Evolutionary conservation across 2,888 invertebrate species (phyloP), one percentile per base, ranked within the genome.

Genomic region (Zonitis immaculata): DNA sequence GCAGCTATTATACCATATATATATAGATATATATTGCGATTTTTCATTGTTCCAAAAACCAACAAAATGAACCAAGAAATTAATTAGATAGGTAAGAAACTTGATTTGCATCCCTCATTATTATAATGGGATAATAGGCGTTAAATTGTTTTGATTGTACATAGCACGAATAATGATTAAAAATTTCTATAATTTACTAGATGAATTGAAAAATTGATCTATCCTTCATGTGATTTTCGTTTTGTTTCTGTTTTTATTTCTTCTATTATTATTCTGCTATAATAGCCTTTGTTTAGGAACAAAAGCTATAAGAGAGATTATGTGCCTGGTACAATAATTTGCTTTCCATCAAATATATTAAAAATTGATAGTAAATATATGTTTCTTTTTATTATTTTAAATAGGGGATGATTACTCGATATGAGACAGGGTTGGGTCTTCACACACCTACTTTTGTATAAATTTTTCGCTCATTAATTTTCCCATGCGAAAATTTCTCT

Each of bases 21-120:
- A n/a, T n/a, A n/a, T n/a, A n/a, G n/a, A n/a, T n/a, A n/a, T n/a
- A n/a, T n/a, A n/a, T n/a, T n/a, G n/a, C n/a, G n/a, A 47, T 49
- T 54, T 57, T 3, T 51, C 58, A 58, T 60, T 60, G 53, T 57
- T 58, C 52, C 30, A 50, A 42, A 54, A 25, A 43, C 9, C 14
- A 54, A 44, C 54, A 58, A 44, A 49, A 63, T 63, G 63, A 57
- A 56, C 42, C 56, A 49, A 55, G 42, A 22, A 58, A 49, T 39
- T 59, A 60, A 61, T 60, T 61, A 25, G 3, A 25, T 32, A 64
- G 64, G 64, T 64, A 56, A 62, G 64, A 47, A 50, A 12, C 42
- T 28, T n/a, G n/a, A 27, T 52, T 27, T 20, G 44, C 44, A 25
- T 30, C 44, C 25, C 46, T 32, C 18, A 18, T 9, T 16, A 9